phyloP scores from a whole-genome alignment of 2,113 vertebrate genomes.

The Trematocara macrostoma region DNA sequence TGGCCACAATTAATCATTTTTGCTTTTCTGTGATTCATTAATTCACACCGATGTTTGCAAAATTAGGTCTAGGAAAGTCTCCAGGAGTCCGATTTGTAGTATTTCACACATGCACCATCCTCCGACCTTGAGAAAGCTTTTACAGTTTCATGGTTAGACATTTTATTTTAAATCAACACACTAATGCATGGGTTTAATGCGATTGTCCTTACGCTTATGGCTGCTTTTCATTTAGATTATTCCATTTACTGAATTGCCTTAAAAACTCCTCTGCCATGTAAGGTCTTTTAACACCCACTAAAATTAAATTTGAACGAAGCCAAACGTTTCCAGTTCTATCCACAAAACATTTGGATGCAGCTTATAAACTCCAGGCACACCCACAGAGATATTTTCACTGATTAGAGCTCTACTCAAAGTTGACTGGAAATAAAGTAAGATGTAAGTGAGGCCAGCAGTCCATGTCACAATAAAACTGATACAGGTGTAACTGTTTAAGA shows the following conservation, averaged over 20 bases:
- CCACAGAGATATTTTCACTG: not conserved
- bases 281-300: not conserved
- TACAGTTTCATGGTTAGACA: not conserved
- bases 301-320: not conserved
- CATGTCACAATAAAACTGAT: not conserved
- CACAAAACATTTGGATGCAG: not conserved
- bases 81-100: not conserved
- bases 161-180: not conserved
- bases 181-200: not conserved
- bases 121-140: not conserved
- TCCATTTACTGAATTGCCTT: not conserved
- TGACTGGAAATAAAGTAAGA: not conserved
- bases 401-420: not conserved
- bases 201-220: not conserved
- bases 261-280: not conserved
- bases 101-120: not conserved
- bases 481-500: not conserved
- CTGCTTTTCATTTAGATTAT: not conserved
- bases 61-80: not conserved
- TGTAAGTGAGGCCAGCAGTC: not conserved
- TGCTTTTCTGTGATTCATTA: not conserved
- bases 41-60: not conserved
- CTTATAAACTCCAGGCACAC: not conserved
- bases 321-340: not conserved
- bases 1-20: constrained; percentile 23